A percentile compares a stretch with the other conserved stretches of the same genome.
phyloP scores from a whole-genome alignment of 2,113 vertebrate species.

The Elaphurus davidianus region DNA sequence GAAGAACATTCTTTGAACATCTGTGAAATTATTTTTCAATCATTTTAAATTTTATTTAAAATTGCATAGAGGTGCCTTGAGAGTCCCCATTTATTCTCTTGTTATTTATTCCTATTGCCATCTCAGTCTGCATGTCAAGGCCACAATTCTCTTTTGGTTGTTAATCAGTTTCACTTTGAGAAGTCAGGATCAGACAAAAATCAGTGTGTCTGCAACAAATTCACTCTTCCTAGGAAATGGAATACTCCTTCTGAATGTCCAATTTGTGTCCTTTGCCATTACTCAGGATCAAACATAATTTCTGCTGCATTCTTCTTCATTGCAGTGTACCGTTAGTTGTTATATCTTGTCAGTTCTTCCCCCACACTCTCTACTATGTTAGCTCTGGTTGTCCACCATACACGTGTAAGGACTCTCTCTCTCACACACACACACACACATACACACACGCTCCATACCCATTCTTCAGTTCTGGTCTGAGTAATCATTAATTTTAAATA shows the following conservation, averaged over 20 bases:
- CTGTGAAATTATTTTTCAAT: constrained; percentile 54
- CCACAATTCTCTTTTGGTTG: neutral
- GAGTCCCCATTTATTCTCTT: constrained; percentile 17
- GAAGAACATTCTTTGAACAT: constrained; percentile 53
- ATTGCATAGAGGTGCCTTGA: neutral
- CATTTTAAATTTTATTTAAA: constrained; percentile 57
- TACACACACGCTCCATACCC: neutral
- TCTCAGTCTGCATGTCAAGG: neutral
- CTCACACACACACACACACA: neutral
- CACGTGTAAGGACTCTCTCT: neutral
- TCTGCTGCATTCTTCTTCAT: neutral
- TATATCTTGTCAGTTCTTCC: neutral
- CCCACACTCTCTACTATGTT: neutral
- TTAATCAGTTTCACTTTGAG: neutral
- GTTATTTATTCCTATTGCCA: neutral
- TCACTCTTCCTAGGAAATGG: neutral
- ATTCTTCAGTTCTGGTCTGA: neutral
- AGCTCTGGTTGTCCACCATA: neutral
- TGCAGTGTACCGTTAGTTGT: neutral
- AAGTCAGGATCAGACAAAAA: neutral
- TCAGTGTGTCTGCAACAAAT: neutral
- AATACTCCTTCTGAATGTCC: neutral
- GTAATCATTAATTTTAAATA: neutral
- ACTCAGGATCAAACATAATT: neutral
- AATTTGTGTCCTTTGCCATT: neutral